Base-by-base conservation (phyloP, 2,888 invertebrate genomes). In the Sussaba pulchella region DNA sequence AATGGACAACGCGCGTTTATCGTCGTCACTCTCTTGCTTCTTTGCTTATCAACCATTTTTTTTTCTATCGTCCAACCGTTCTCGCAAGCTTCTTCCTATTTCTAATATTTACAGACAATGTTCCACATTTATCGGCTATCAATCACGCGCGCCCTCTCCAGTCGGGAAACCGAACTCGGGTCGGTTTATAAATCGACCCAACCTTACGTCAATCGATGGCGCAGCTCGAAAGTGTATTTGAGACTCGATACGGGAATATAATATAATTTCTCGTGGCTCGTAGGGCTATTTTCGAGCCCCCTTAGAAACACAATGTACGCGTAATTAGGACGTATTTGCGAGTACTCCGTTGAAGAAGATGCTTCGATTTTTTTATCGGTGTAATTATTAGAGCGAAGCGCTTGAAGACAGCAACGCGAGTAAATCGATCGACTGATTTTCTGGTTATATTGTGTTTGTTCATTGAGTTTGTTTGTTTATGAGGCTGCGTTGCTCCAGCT, bases 31-130 rank as follows among this genome's bases (percentile, higher is more conserved):
- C 5, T 12, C 47, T 9, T 50, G 36, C 39, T 31, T 50, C 36
- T 9, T 39, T 36, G 36, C 39, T 57, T 45, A 8, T 54, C 54
- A 19, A 19, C 41, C n/a, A 21, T 63, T 19, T 21, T 31, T 57
- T 31, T 36, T 17, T 10, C 4, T 26, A 67, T 47, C 41, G 9
- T 19, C 19, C 12, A 12, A 21, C 17, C 26, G 12, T 31, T 39
- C 59, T 41, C 43, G 21, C 57, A 43, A 47, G 26, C 84, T 87
- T 89, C 89, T 90, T 88, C 89, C 89, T 89, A 88, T 88, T 85
- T 86, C 86, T 87, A 87, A 89, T 86, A 87, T 85, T 87, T 86
- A 83, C 84, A 84, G 87, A 84, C 88, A 88, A 89, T 89, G 88
- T 89, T 86, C 10, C 67, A 83, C 85, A 86, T 89, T 87, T 87